Base-by-base conservation (phyloP, 2,797 vertebrate genomes). In the Poecilia velifera region DNA sequence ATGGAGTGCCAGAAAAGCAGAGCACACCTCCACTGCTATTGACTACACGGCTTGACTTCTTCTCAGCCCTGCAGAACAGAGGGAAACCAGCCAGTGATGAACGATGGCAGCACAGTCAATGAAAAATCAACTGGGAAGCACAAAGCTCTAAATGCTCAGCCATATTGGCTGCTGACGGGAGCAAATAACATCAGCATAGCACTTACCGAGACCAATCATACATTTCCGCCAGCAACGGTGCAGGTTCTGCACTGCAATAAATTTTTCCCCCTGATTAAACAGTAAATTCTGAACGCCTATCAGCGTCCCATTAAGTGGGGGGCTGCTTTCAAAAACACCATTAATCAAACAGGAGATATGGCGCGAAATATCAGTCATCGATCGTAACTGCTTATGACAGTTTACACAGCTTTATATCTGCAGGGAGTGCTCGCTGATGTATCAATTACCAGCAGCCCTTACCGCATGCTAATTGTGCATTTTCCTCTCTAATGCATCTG, bases 331-430 rank as follows among this genome's bases (percentile, higher is more conserved):
- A 97, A 97, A 98, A 97, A 97, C 95, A 96, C 93, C 97, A 97
- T 99, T 97, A 97, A 98, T 99, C 98, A 98, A 95, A 90, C 49
- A 79, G 91, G 93, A 96, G 97, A 98, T 98, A 97, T 96, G 96
- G 96, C 91, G 94, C 92, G 92, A 98, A 98, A 98, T 97, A 97
- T 97, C 96, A 96, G 96, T 97, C 97, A 97, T 99, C 97, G 96
- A 98, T 98, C 96, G 95, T 96, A 96, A 97, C 97, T 97, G 97
- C 97, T 98, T 99, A 99, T 99, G 98, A 99, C 97, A 99, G 97
- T 97, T 99, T 98, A 99, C 98, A 98, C 97, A 97, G 96, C 97
- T 96, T 97, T 97, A 96, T 97, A 98, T 98, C 97, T 97, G 97
- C 97, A 96, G 96, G 95, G 97, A 97, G 97, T 96, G 96, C 96